Evolutionary conservation across 1,140 invertebrate species (phyloP).

Genomic region (Brachionus asplanchnoidis): DNA sequence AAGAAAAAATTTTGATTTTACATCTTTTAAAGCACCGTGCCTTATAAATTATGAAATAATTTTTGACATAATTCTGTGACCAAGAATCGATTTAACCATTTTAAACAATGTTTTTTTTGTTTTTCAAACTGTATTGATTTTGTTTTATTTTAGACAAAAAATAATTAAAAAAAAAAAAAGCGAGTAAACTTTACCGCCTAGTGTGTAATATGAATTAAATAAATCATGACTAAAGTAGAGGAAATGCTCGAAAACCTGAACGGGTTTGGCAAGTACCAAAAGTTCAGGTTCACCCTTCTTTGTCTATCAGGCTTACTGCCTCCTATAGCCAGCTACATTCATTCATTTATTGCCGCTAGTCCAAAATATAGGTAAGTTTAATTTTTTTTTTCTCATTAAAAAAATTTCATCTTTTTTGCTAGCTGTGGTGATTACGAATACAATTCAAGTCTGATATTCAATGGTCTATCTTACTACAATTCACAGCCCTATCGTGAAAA

Average conservation of each 20-base stretch:
- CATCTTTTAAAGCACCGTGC: background rate
- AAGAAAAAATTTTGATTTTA: background rate
- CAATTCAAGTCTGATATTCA: too few species aligned
- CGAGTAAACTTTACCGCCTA: background rate
- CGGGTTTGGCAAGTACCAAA: slow-evolving; percentile 38
- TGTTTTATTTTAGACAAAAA: slow-evolving; percentile 20
- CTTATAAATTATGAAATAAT: background rate
- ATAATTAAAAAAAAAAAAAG: background rate
- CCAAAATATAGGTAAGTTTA: background rate
- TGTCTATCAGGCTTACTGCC: slow-evolving; percentile 19
- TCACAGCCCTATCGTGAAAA: background rate
- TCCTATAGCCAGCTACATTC: slow-evolving; percentile 14
- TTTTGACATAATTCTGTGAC: slow-evolving; percentile 20
- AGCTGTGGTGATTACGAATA: background rate
- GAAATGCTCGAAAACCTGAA: slow-evolving; percentile 15
- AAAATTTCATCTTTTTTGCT: background rate
- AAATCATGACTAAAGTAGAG: slow-evolving; percentile 21
- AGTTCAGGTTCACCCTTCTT: background rate
- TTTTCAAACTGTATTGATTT: background rate
- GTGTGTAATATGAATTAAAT: background rate
- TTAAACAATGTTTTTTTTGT: background rate
- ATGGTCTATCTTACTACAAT: background rate
- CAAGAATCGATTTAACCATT: slow-evolving; percentile 12
- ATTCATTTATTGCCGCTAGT: slow-evolving; percentile 25
- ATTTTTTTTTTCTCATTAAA: background rate